Percentiles rank a stretch among this genome's conserved stretches.
These are phyloP conservation scores for Tympanuchus pallidicinctus DNA, from an alignment of 2,113 vertebrate genomes.

Conservation along the genomic window DNA sequence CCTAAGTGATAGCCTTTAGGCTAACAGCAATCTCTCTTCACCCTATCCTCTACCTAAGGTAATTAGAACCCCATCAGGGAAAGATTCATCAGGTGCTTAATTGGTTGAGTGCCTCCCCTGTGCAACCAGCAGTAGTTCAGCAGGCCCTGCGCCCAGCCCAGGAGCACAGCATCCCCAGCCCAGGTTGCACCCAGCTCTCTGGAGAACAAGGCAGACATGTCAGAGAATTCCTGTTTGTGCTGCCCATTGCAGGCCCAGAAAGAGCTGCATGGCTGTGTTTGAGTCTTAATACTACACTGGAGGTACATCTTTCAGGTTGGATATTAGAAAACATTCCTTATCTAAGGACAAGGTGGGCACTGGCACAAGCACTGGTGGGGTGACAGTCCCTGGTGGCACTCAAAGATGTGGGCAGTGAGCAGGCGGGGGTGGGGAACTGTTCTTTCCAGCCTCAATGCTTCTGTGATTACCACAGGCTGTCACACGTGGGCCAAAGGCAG, in stretches of 20 bases:
- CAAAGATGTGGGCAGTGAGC: background rate
- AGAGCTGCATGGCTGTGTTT: background rate
- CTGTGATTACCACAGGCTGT: background rate
- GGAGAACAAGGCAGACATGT: background rate
- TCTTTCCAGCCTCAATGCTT: background rate
- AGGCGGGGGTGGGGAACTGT: too few relatives aligned
- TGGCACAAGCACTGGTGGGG: background rate
- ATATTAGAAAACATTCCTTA: background rate
- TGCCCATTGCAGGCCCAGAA: background rate
- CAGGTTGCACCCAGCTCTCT: background rate
- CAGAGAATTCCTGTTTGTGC: background rate
- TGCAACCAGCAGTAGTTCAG: background rate
- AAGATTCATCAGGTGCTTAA: constrained; percentile 13
- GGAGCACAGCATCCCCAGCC: too few relatives aligned
- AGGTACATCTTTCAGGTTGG: background rate
- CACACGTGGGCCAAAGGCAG: background rate
- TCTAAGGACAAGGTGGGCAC: background rate
- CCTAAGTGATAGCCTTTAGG: background rate
- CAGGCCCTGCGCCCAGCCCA: too few relatives aligned
- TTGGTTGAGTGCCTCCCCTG: background rate
- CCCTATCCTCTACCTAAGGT: background rate
- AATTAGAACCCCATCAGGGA: background rate
- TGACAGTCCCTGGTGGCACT: background rate
- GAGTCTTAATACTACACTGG: background rate
- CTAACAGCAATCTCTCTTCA: background rate